These are phyloP conservation scores for Bacillus rossius DNA, from an alignment of 1,140 invertebrate genomes.

Conservation along the genomic window DNA sequence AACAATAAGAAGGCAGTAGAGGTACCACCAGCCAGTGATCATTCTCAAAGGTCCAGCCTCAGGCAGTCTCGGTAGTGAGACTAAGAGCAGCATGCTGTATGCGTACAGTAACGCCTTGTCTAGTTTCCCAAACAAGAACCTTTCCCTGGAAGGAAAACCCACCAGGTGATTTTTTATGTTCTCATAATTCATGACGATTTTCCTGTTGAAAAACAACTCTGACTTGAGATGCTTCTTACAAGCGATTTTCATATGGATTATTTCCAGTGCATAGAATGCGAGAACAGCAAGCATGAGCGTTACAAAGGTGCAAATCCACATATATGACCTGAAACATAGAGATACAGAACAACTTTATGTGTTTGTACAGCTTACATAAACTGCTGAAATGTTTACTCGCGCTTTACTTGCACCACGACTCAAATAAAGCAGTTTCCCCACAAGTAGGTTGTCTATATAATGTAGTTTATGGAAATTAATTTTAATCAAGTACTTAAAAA, in stretches of 20 bases:
- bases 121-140: constrained; percentile 63
- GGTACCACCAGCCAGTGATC: constrained; percentile 78
- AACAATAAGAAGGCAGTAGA: constrained; percentile 71
- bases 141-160: constrained; percentile 31
- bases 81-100: constrained; percentile 69
- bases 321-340: constrained; percentile 45
- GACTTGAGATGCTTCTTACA: constrained; percentile 15
- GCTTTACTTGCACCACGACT: too few species aligned
- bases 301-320: constrained; percentile 55
- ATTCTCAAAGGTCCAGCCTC: constrained; percentile 69
- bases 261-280: constrained; percentile 50
- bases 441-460: too few species aligned
- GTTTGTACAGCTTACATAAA: too few species aligned
- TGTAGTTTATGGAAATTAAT: too few species aligned
- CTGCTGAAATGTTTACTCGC: too few species aligned
- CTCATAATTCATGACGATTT: not conserved
- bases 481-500: too few species aligned
- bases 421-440: too few species aligned
- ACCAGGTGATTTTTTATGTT: not conserved
- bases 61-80: constrained; percentile 57
- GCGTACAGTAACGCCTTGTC: constrained; percentile 69
- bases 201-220: not conserved
- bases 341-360: too few species aligned
- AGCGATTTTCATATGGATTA: too few species aligned
- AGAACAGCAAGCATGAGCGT: constrained; percentile 51